Evolutionary conservation across 2,797 vertebrate species (phyloP).

Genomic region (Erithacus rubecula): DNA sequence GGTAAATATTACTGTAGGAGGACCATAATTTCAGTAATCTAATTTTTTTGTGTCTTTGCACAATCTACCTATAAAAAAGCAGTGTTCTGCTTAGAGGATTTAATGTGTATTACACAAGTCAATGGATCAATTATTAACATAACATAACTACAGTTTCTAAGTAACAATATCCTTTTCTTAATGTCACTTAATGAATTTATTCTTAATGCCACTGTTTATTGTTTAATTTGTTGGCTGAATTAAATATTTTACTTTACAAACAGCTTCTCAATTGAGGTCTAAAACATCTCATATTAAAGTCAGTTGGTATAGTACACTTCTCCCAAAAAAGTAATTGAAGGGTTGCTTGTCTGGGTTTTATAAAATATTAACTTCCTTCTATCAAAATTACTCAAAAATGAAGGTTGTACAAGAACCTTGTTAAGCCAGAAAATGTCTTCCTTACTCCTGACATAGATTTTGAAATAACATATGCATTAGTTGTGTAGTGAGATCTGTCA

Average conservation of each 20-base stretch:
- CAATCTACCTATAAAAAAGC: background rate
- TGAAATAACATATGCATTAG: background rate
- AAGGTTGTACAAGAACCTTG: background rate
- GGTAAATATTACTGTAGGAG: background rate
- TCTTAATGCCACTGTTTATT: background rate
- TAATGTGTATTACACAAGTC: background rate
- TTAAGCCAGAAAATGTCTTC: background rate
- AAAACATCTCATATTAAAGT: background rate
- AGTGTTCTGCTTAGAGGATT: background rate
- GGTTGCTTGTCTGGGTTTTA: accelerated
- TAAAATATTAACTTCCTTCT: background rate
- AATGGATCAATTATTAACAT: background rate
- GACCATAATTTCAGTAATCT: background rate
- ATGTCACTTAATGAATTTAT: background rate
- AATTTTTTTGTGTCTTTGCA: background rate
- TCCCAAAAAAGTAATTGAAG: background rate
- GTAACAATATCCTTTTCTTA: background rate
- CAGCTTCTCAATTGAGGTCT: background rate
- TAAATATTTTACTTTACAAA: background rate
- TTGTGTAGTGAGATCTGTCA: background rate
- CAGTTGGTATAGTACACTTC: background rate
- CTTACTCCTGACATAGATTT: background rate
- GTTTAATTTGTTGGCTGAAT: background rate
- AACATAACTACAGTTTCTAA: background rate
- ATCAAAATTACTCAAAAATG: background rate